Conservation (phyloP, 2,797 vertebrate genomes). For the Anomalospiza imberbis region DNA sequence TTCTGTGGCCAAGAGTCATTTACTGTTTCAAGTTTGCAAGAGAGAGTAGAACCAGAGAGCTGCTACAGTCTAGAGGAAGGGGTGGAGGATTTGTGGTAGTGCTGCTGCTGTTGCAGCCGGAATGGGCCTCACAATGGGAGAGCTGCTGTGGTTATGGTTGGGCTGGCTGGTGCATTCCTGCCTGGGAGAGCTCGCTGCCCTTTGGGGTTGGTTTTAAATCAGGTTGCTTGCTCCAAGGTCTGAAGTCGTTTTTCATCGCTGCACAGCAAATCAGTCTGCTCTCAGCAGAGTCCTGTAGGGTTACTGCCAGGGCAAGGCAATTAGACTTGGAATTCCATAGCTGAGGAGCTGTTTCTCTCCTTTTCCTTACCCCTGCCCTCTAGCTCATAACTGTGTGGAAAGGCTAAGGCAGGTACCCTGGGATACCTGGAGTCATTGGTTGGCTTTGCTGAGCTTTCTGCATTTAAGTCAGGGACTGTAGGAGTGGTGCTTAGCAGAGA, state of each 20-base stretch:
- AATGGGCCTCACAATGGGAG: accelerated
- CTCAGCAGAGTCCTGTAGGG: neutral
- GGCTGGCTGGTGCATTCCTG: neutral
- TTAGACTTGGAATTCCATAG: neutral
- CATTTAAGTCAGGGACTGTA: neutral
- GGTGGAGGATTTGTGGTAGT: neutral
- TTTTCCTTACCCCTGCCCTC: neutral
- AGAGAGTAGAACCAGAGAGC: neutral
- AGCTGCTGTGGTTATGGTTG: neutral
- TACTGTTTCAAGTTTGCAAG: neutral
- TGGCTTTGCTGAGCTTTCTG: neutral
- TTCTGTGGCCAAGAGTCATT: neutral
- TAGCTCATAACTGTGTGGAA: neutral
- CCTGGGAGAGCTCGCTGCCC: neutral
- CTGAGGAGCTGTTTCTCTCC: neutral
- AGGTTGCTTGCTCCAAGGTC: neutral
- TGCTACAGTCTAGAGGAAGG: neutral
- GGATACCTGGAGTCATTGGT: neutral
- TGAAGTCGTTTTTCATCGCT: neutral
- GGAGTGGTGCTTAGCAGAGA: neutral
- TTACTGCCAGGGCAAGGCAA: neutral
- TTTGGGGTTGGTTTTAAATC: slow-evolving; percentile 1
- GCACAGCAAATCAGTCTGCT: neutral
- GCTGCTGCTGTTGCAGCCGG: neutral
- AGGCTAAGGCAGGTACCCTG: neutral